phyloP scores from a whole-genome alignment of 1,140 invertebrate species.

The Magallana ariakensis region DNA sequence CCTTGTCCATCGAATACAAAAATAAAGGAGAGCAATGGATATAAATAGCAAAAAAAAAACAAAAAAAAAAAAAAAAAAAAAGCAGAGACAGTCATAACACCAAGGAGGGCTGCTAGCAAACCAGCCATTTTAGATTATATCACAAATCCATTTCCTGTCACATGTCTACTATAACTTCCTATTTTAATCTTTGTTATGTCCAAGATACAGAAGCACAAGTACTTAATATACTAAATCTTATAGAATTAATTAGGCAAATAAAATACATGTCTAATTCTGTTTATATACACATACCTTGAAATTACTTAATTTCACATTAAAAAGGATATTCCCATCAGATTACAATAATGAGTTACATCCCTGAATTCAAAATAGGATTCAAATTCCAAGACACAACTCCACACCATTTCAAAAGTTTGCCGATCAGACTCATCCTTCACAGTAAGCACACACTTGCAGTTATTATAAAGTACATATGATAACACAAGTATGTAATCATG shows the following conservation, averaged over 20 bases:
- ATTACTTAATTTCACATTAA: not conserved
- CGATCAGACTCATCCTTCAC: not conserved
- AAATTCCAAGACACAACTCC: not conserved
- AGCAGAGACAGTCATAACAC: not conserved
- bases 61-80: too few relatives aligned
- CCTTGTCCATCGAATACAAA: not conserved
- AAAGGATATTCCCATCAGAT: constrained; percentile 3
- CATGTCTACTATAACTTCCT: not conserved
- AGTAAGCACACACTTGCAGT: not conserved
- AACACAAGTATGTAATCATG: too few relatives aligned
- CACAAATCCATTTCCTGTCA: not conserved
- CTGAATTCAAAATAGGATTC: not conserved
- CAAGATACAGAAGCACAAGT: too few relatives aligned
- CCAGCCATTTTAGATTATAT: not conserved
- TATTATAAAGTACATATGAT: too few relatives aligned
- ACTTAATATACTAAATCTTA: too few relatives aligned
- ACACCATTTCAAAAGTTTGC: not conserved
- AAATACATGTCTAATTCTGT: not conserved
- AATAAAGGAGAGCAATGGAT: not conserved
- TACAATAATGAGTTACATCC: not conserved
- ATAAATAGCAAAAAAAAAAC: not conserved
- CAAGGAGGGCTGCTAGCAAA: not conserved
- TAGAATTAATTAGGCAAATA: too few relatives aligned
- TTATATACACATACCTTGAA: not conserved
- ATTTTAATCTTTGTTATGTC: too few relatives aligned